Percentiles rank a stretch among this genome's conserved stretches.
These are phyloP conservation scores for Dyspetes luteomarginatus DNA, from an alignment of 2,888 invertebrate species.

Conservation along the genomic window DNA sequence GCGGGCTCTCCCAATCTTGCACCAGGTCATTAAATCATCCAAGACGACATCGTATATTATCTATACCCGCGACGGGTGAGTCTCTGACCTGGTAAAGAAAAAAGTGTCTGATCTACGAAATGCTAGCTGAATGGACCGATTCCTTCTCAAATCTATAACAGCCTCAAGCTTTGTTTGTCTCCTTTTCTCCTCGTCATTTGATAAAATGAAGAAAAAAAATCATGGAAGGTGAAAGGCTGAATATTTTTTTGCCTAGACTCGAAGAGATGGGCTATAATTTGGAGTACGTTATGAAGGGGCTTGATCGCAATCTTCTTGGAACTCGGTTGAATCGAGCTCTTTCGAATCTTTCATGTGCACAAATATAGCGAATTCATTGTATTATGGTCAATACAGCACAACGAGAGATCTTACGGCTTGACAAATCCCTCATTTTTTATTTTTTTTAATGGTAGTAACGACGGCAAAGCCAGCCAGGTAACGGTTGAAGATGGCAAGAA, in stretches of 20 bases:
- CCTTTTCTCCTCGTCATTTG: conserved; percentile 9
- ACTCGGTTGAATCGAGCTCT: not conserved
- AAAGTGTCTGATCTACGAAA: not conserved
- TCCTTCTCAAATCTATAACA: not conserved
- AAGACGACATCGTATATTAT: not conserved
- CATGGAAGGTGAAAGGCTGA: conserved; percentile 27
- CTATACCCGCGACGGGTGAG: not conserved
- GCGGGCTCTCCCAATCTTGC: not conserved
- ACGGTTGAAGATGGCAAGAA: not conserved
- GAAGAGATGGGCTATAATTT: not conserved
- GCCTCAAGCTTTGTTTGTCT: conserved; percentile 5
- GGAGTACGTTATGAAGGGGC: not conserved
- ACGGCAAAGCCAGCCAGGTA: too few species aligned
- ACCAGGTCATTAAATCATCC: conserved; percentile 33
- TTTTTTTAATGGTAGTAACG: too few species aligned
- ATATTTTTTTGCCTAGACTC: conserved; percentile 13
- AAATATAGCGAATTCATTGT: conserved; percentile 29
- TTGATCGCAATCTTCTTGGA: not conserved
- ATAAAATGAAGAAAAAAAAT: too few species aligned
- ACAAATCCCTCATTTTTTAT: too few species aligned
- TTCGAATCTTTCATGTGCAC: not conserved
- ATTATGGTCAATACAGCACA: too few species aligned
- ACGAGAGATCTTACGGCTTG: too few species aligned
- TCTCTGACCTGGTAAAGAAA: conserved; percentile 17
- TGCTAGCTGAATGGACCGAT: not conserved